Base-by-base conservation (phyloP, 2,888 invertebrate genomes). In the Sicus ferrugineus region DNA sequence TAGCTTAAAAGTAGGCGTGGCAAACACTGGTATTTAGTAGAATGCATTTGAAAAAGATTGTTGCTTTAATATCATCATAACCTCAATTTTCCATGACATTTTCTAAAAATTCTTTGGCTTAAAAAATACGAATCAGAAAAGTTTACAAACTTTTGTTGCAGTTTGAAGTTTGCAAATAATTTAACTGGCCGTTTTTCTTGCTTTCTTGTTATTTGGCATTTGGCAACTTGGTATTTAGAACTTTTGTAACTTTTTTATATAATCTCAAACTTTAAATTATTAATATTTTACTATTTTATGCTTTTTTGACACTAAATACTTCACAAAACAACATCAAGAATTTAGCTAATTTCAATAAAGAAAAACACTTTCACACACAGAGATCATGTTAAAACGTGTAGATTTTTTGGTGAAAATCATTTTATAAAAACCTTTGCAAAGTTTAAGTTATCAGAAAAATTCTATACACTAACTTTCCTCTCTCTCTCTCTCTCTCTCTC, bases 301-400 rank as follows among this genome's bases (percentile, higher is more conserved):
- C 21, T n/a, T 30, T 28, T 31, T 26, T 4, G 54, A 58, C 30
- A 30, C 21, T 34, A 58, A 58, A 23, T 52, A 52, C 28, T 50
- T 65, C 21, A 34, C 31, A 64, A 56, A 66, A 66, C 65, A 66
- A 66, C 65, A 66, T 66, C 65, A 28, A 66, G 65, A 66, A 56
- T 52, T 65, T 61, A 42, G 23, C 26, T 30, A 48, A 50, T 34
- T 64, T 16, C 31, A 64, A 34, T 64, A 34, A 64, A 59, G n/a
- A 31, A 64, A 64, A 64, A 52, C 6, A 64, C 52, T 50, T 52
- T 52, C 52, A 64, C 52, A 64, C 52, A 64, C 23, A 31, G 19
- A 64, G 34, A 64, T 30, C 5, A 26, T 59, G 5, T 42, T 42
- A 42, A 42, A 42, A 9, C n/a, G 42, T n/a, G 4, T 7, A 1